phyloP scores from a whole-genome alignment of 2,888 invertebrate genomes.

The Xanthorhoe spadicearia region DNA sequence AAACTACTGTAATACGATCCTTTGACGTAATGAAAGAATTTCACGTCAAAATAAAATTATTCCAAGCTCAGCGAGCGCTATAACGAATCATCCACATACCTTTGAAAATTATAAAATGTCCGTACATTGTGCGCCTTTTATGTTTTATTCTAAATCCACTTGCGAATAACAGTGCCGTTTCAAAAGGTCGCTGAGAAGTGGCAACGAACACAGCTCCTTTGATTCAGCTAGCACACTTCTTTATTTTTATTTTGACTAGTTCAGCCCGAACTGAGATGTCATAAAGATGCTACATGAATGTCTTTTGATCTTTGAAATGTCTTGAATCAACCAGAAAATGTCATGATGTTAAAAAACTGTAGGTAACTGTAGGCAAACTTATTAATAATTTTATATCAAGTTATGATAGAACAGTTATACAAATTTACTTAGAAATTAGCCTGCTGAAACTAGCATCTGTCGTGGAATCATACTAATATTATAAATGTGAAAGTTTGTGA shows the following conservation, averaged over 20 bases:
- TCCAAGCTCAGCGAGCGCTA: slow-evolving; percentile 33
- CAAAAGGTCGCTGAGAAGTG: slow-evolving; percentile 35
- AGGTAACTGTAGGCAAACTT: too few relatives aligned
- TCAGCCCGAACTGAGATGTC: too few relatives aligned
- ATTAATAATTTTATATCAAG: too few relatives aligned
- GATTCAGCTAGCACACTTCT: slow-evolving; percentile 3
- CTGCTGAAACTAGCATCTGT: too few relatives aligned
- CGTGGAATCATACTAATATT: too few relatives aligned
- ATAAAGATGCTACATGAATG: too few relatives aligned
- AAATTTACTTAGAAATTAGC: too few relatives aligned
- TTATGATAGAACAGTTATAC: too few relatives aligned
- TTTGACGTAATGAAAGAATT: slow-evolving; percentile 37
- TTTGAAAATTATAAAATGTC: slow-evolving; percentile 38
- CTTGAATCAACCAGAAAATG: too few relatives aligned
- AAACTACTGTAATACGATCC: not conserved
- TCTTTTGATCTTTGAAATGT: too few relatives aligned
- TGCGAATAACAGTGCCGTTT: slow-evolving; percentile 40
- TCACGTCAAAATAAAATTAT: slow-evolving; percentile 27
- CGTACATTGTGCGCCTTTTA: slow-evolving; percentile 36
- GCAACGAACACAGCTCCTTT: slow-evolving; percentile 1
- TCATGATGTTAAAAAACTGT: too few relatives aligned
- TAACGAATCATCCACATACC: slow-evolving; percentile 41
- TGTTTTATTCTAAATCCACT: slow-evolving; percentile 45
- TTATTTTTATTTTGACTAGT: not conserved
- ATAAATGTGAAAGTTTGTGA: too few relatives aligned